Evolutionary conservation across 2,888 invertebrate species (phyloP), one percentile per base, ranked within the genome.

Genomic region (Diloba caeruleocephala): DNA sequence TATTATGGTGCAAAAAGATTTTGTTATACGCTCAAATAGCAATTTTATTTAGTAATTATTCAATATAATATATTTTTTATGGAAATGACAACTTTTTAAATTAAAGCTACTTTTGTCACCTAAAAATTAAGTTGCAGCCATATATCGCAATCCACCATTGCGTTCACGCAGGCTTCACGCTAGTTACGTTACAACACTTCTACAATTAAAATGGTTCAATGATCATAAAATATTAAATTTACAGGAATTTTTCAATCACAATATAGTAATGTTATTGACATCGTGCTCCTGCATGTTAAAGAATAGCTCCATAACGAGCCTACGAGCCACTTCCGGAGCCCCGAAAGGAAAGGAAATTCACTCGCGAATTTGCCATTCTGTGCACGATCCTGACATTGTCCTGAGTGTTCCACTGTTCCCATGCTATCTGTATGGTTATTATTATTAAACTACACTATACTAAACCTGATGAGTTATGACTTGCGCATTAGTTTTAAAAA

Each of bases 301-400:
- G 72, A 76, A 79, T 74, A 72, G 62, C 57, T 57, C 84, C 79
- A 76, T 88, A 85, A 77, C 70, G 69, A 77, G 76, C 64, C 45
- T 71, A 64, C 71, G 76, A 67, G 72, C 74, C 69, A 89, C 89
- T 92, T 92, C 92, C 92, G 92, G 77, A 87, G 82, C 82, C 82
- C 85, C 79, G 77, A 88, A 91, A 87, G 91, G 90, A 85, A 88
- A 84, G 87, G 90, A 91, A 91, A 90, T 89, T 85, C 85, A 87
- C 84, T 83, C 70, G 76, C 76, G 49, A 81, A 84, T 83, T 88
- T 84, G 81, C 73, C 57, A 91, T 92, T 90, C 91, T 46, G 57
- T 53, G 63, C 89, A 85, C 88, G 87, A 63, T 57, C 62, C 57
- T 72, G 60, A 82, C 82, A 82, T 83, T 82, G 81, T 78, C 73